Base-by-base conservation (phyloP, 2,888 invertebrate species). In the Athalia circularis region DNA sequence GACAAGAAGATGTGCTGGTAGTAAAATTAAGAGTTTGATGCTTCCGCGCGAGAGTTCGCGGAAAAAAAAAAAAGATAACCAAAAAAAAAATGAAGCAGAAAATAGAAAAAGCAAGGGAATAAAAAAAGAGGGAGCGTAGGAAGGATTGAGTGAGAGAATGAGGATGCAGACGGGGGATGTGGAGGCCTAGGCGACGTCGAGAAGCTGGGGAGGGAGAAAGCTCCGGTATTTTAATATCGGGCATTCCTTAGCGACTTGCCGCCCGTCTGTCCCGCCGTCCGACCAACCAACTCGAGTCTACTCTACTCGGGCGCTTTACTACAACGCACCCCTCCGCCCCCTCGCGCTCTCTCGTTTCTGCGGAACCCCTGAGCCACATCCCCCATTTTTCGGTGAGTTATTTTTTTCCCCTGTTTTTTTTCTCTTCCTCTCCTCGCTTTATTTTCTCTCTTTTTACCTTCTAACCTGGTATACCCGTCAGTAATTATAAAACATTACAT, bases 191-290 rank as follows among this genome's bases (percentile, higher is more conserved):
- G 29, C 29, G 29, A 29, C 29, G 29, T 29, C 29, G 77, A n/a
- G 77, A 79, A 81, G 83, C 84, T 83, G 84, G 84, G 77, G 80
- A 81, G 81, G 83, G 78, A 83, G 85, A 88, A 86, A 87, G 85
- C 88, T 87, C 85, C 85, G 89, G 89, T 88, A 89, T 89, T 89
- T 89, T 89, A 89, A 89, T 89, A 89, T 89, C 89, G 87, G 85
- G 84, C 89, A 89, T 89, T 89, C 89, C 87, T 86, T 84, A 84
- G 64, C 75, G 75, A 88, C 87, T 86, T 87, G 85, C 85, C 87
- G 87, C 87, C 88, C 86, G 86, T 87, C 85, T 82, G 83, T 84
- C 82, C 87, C 87, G 87, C 88, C 86, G 86, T 87, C 85, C 83
- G 83, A 84, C 82, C 80, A 72, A 82, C 83, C 80, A 80, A 75